Evolutionary conservation across 2,113 vertebrate species (phyloP), one percentile per base, ranked within the genome.

Genomic region (Ploceus nigricollis): DNA sequence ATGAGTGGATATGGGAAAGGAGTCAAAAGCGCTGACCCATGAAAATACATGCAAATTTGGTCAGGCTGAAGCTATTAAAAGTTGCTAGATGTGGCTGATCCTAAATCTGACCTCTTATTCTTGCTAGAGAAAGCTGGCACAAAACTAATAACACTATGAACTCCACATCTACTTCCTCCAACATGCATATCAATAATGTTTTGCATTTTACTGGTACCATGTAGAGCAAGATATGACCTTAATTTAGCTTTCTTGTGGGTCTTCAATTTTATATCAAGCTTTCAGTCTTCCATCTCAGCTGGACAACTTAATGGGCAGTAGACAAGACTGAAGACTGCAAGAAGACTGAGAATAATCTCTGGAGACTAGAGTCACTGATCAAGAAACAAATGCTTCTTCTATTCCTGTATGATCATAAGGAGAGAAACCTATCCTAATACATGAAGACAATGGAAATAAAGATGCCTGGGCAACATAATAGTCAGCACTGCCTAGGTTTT

Each of bases 11-110:
- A 70, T 1, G 85, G 15, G 23, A 78, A 82, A 92, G 68, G 23
- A 83, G 47, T 73, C 79, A 96, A 66, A 94, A 88, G 50, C 2
- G 0, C 6, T 88, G 79, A 94, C 50, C 85, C 90, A 35, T 75
- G 44, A 96, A 94, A 90, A 93, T 12, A 63, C 23, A 87, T 70
- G 76, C 60, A 87, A 94, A 94, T 84, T 82, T 69, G 25, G 70
- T 45, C 7, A 19, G 53, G 57, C 27, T 95, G 81, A 95, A 93
- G 79, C 60, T 77, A 69, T 94, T 81, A 73, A n/a, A 88, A 94
- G 50, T 40, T 83, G 39, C 54, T 69, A 79, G 33, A 45, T 77
- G 63, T 33, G 20, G 28, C 45, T 90, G 75, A 86, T 80, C 86
- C 72, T 77, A 89, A 90, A 40, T 51, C 27, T 90, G 81, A 94